phyloP scores from a whole-genome alignment of 1,140 invertebrate genomes.

The Homalodisca vitripennis region DNA sequence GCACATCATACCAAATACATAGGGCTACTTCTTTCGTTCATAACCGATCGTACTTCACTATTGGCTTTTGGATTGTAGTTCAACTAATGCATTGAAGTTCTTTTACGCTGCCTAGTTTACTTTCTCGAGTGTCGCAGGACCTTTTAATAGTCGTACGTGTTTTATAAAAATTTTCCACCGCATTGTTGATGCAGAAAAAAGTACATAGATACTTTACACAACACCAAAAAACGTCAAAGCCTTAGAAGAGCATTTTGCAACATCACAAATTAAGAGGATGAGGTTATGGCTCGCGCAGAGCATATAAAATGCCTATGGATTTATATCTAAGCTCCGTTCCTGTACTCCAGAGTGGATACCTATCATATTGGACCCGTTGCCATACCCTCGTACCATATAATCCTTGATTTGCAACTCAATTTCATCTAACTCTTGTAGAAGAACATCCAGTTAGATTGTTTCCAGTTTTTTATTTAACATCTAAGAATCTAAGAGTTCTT shows the following conservation, averaged over 20 bases:
- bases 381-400: conserved; percentile 44
- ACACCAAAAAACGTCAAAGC: background rate
- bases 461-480: background rate
- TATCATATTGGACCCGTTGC: conserved; percentile 45
- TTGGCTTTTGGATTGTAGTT: no score
- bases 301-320: conserved; percentile 33
- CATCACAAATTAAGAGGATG: conserved; percentile 31
- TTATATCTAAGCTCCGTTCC: conserved; percentile 35
- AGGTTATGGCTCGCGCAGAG: conserved; percentile 14
- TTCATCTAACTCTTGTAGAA: background rate
- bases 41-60: no score
- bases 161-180: no score
- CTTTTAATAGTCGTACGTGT: no score
- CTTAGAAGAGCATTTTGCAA: background rate
- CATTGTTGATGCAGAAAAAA: no score
- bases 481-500: background rate
- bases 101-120: no score
- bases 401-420: conserved; percentile 28
- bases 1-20: no score
- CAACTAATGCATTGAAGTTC: no score
- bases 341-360: conserved; percentile 39
- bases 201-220: background rate
- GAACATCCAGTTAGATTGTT: background rate
- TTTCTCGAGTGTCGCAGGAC: no score
- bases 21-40: no score